Evolutionary conservation across 2,888 invertebrate species (phyloP), one percentile per base, ranked within the genome.

Genomic region (Lithophane semibrunnea): DNA sequence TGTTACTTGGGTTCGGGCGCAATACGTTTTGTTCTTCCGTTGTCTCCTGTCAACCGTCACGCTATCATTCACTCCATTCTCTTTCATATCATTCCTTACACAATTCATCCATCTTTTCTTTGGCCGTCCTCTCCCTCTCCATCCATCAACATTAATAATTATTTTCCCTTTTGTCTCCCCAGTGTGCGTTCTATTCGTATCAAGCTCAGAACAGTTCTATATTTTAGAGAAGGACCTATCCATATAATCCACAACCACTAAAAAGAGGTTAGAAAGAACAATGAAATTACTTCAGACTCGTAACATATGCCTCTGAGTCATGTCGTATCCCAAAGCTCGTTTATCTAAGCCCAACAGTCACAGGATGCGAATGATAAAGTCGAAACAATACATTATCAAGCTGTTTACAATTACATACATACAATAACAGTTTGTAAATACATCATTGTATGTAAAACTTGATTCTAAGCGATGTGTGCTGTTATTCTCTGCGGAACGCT

Each of bases 401-500:
- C 73, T 68, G 24, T 77, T 86, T 73, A 73, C 81, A 78, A 74
- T 60, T 61, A 78, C 52, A 68, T 29, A 63, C 67, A 75, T 67
- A 75, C 77, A 75, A 75, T 73, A 75, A 84, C 75, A 67, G 67
- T 76, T 73, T 74, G 70, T 86, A 56, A 74, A 82, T 61, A 84
- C 80, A 72, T 86, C 76, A 85, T 87, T 86, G 86, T 86, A 85
- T 86, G 83, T 78, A 70, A 86, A 86, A 80, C 80, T 78, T 49
- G 60, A 77, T 70, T 72, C 71, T 83, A 75, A 76, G 71, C 70
- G 76, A 74, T 63, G 81, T 68, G 71, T 70, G 68, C 64, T 79
- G 73, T 83, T 80, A 61, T 72, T 84, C 79, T 76, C 65, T 74
- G 49, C 29, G 54, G 56, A 74, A 72, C 52, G 16, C 7, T 68